These are phyloP conservation scores for Schizopygopsis pylzovi DNA, from an alignment of 2,797 vertebrate species.

Conservation along the genomic window DNA sequence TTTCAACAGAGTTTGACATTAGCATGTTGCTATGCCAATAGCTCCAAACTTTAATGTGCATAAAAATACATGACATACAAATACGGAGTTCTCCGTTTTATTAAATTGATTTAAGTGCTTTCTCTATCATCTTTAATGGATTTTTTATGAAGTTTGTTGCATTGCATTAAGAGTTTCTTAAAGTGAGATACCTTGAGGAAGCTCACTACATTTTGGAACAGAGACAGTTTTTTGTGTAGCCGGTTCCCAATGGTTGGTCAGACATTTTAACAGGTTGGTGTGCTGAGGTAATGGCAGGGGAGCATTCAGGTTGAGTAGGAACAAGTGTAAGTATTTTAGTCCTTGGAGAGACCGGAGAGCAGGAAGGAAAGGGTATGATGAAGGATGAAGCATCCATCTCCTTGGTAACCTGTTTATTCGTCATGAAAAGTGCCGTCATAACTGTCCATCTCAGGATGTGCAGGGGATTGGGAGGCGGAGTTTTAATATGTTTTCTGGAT, in stretches of 20 bases:
- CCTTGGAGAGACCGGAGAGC: conserved; percentile 20
- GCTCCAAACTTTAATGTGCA: neutral
- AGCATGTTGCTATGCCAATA: conserved; percentile 1
- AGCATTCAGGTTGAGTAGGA: conserved; percentile 22
- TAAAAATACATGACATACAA: neutral
- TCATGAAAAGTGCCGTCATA: conserved; percentile 81
- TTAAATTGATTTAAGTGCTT: neutral
- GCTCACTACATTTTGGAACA: conserved; percentile 30
- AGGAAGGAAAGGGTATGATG: conserved; percentile 42
- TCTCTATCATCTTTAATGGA: neutral
- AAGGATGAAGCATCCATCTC: conserved; percentile 72
- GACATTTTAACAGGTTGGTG: conserved; percentile 12
- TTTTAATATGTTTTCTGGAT: conserved; percentile 94
- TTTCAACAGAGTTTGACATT: neutral
- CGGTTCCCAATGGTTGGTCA: neutral
- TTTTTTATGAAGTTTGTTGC: neutral
- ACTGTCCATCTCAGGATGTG: conserved; percentile 74
- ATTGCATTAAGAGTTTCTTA: neutral
- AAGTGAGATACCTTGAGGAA: neutral
- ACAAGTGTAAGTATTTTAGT: conserved; percentile 30
- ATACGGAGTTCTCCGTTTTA: neutral
- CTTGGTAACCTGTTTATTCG: conserved; percentile 67
- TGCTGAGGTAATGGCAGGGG: conserved; percentile 56
- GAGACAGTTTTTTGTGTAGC: conserved; percentile 23
- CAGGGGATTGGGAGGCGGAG: conserved; percentile 67